Evolutionary conservation across 2,797 vertebrate genomes (phyloP).

Genomic region (Coregonus ussuriensis): DNA sequence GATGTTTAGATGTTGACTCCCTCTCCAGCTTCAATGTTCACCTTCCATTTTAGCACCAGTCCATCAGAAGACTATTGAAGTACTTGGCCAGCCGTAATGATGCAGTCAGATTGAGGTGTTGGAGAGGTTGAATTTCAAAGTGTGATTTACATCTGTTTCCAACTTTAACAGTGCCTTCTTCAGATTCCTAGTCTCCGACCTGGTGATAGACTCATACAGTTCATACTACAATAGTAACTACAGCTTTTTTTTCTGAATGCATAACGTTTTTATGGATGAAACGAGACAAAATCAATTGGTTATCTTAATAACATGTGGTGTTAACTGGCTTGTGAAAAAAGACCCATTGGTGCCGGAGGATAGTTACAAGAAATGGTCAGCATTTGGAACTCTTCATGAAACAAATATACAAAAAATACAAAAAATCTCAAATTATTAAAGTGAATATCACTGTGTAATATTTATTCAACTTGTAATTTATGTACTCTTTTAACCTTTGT

Average conservation of each 20-base stretch:
- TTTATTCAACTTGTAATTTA: constrained; percentile 99
- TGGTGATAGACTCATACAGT: constrained; percentile 82
- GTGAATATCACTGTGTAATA: constrained; percentile 99
- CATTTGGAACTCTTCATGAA: constrained; percentile 92
- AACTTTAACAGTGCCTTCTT: constrained; percentile 63
- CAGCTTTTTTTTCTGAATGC: constrained; percentile 81
- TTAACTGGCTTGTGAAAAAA: constrained; percentile 83
- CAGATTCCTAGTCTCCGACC: constrained; percentile 83
- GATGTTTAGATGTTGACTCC: neutral
- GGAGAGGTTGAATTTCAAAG: neutral
- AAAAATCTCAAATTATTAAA: constrained; percentile 86
- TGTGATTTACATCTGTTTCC: too few relatives aligned
- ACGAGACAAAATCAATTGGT: constrained; percentile 76
- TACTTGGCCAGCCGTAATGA: neutral
- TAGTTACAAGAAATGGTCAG: constrained; percentile 85
- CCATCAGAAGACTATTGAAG: neutral
- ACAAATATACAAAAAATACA: constrained; percentile 74
- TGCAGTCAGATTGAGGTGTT: neutral
- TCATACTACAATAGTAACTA: constrained; percentile 70
- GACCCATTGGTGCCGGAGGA: constrained; percentile 77
- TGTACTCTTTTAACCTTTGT: constrained; percentile 99
- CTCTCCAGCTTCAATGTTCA: constrained; percentile 13
- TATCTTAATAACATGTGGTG: constrained; percentile 82
- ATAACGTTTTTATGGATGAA: constrained; percentile 78
- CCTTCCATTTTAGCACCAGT: constrained; percentile 4